Evolutionary conservation across 2,888 invertebrate species (phyloP).

Genomic region (Schrankia costaestrigalis): DNA sequence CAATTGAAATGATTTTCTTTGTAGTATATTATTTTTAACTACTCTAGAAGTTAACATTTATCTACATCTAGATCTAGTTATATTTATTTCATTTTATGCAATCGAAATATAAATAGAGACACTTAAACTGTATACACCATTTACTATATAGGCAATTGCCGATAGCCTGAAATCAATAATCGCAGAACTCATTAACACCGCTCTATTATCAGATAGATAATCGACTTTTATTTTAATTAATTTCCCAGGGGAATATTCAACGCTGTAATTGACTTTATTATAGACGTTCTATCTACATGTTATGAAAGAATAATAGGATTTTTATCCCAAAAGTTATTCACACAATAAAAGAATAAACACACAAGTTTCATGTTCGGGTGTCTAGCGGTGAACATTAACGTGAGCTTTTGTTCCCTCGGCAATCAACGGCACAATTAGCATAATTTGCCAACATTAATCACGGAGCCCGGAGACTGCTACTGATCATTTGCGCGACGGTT

Average conservation of each 20-base stretch:
- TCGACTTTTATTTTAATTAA: no score
- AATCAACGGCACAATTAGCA: constrained; percentile 25
- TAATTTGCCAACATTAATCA: constrained; percentile 26
- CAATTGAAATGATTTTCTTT: no score
- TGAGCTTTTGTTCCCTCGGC: constrained; percentile 17
- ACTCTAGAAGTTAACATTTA: no score
- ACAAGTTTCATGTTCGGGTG: constrained; percentile 12
- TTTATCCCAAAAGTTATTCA: neutral
- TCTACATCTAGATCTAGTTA: no score
- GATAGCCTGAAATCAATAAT: no score
- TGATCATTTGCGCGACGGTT: constrained; percentile 2
- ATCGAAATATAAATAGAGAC: no score
- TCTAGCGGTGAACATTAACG: constrained; percentile 16
- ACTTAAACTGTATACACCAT: no score
- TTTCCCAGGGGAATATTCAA: neutral
- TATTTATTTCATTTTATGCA: no score
- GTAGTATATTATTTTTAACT: no score
- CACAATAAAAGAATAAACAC: constrained; percentile 19
- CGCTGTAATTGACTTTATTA: neutral
- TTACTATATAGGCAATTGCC: no score
- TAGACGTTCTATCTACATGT: neutral
- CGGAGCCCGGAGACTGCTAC: constrained; percentile 10
- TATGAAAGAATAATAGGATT: neutral
- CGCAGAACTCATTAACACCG: no score
- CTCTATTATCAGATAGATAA: no score